These are phyloP conservation scores for Motacilla tschutschensis DNA, from an alignment of 2,113 vertebrate species.

Conservation along the genomic window DNA sequence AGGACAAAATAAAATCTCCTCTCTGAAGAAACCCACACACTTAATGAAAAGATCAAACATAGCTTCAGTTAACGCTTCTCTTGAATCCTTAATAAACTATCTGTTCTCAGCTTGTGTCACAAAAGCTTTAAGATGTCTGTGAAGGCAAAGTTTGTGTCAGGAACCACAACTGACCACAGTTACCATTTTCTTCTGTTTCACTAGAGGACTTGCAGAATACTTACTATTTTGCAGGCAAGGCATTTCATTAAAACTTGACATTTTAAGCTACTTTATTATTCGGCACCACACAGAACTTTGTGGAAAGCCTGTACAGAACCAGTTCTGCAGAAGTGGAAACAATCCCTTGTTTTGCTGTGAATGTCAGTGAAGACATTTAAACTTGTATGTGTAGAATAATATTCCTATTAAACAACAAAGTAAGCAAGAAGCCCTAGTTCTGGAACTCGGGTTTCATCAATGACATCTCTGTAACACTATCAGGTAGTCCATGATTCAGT, in stretches of 20 bases:
- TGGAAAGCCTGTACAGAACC: not conserved
- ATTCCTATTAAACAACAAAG: not conserved
- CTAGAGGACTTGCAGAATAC: not conserved
- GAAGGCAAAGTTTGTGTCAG: not conserved
- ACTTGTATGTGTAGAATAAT: not conserved
- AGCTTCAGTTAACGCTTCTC: not conserved
- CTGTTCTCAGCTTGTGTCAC: not conserved
- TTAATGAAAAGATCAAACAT: not conserved
- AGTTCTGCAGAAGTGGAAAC: not conserved
- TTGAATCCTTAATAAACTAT: not conserved
- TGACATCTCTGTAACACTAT: not conserved
- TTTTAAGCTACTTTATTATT: not conserved
- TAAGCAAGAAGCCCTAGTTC: not conserved
- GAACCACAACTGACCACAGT: not conserved
- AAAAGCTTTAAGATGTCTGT: not conserved
- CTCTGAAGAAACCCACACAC: not conserved
- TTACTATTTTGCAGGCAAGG: not conserved
- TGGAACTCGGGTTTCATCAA: not conserved
- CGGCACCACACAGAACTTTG: not conserved
- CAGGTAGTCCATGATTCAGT: slow-evolving; percentile 21
- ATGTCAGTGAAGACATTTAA: not conserved
- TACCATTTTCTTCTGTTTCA: not conserved
- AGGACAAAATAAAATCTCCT: not conserved
- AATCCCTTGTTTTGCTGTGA: not conserved
- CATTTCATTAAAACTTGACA: not conserved